Conservation (phyloP, 2,113 vertebrate species). For the Castor canadensis region DNA sequence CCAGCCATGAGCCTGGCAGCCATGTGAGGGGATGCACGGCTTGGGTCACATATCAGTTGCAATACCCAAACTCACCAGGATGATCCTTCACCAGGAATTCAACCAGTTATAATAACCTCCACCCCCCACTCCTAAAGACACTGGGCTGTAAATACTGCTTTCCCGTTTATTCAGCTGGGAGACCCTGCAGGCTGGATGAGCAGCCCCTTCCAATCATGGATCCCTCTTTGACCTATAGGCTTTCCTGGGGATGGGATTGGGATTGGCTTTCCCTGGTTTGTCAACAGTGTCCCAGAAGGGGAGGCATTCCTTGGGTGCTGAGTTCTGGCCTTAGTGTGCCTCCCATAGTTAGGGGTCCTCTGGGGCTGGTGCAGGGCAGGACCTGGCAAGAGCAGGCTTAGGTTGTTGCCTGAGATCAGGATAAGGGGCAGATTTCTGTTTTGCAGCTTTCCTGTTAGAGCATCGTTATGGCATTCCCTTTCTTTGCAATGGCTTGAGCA, state of each 20-base stretch:
- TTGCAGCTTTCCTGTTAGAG: background rate
- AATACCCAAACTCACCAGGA: background rate
- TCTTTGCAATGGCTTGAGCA: background rate
- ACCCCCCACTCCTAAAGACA: background rate
- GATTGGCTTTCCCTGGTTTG: background rate
- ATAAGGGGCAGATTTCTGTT: background rate
- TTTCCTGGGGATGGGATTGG: background rate
- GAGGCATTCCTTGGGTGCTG: background rate
- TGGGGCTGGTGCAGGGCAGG: too few species aligned
- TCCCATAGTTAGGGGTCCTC: background rate
- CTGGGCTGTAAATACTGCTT: background rate
- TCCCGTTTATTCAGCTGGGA: background rate
- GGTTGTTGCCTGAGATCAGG: background rate
- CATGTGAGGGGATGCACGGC: fast-evolving
- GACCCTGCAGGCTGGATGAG: background rate
- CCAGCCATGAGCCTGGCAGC: background rate
- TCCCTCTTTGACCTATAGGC: background rate
- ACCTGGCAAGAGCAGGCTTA: background rate
- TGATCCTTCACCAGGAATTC: background rate
- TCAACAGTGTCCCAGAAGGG: background rate
- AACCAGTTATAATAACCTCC: background rate
- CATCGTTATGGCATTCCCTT: background rate
- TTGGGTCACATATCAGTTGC: background rate
- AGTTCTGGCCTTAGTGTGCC: too few species aligned
- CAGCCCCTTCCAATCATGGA: too few species aligned